Evolutionary conservation across 1,140 invertebrate genomes (phyloP), one percentile per base, ranked within the genome.

Genomic region (Carcinoscorpius rotundicauda): DNA sequence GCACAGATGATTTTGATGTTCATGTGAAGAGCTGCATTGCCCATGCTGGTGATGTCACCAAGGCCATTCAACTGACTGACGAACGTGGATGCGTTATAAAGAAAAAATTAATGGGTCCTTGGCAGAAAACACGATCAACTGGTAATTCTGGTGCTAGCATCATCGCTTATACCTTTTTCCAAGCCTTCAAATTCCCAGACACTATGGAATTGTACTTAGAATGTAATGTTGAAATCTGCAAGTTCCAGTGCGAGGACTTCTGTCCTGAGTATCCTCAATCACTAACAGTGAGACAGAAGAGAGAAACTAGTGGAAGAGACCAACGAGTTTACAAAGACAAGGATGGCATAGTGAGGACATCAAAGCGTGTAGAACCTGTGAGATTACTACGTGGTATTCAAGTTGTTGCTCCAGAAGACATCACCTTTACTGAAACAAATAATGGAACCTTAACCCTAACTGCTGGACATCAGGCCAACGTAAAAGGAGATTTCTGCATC

Each of bases 151-250:
- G 85, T 6, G 85, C 85, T 6, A 86, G 85, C 3, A 81, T 89
- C 6, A 85, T 90, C 52, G 86, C 87, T 3, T 91, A 84, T 69
- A 86, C 89, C 0, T 87, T 82, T 76, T 87, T 91, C 76, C 86
- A 87, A 74, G 88, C 88, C 0, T 91, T 91, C 75, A 91, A 91
- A 77, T 91, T 91, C 76, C 89, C 89, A 0, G 89, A 91, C 72
- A 83, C 87, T 49, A 89, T 89, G 85, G 88, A 91, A 70, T 76
- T 91, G 10, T 85, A 85, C 66, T 82, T 91, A 59, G 87, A 90
- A 73, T 91, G 89, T 71, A 88, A 89, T 66, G 84, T 91, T 0
- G 87, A 91, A 71, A 76, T 91, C 0, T 91, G 88, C 71, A 91
- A 91, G 77, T 85, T 83, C 8, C 83, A 86, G 67, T 90, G 88